Evolutionary conservation across 2,113 vertebrate genomes (phyloP), one percentile per base, ranked within the genome.

Genomic region (Toxotes chatareus): DNA sequence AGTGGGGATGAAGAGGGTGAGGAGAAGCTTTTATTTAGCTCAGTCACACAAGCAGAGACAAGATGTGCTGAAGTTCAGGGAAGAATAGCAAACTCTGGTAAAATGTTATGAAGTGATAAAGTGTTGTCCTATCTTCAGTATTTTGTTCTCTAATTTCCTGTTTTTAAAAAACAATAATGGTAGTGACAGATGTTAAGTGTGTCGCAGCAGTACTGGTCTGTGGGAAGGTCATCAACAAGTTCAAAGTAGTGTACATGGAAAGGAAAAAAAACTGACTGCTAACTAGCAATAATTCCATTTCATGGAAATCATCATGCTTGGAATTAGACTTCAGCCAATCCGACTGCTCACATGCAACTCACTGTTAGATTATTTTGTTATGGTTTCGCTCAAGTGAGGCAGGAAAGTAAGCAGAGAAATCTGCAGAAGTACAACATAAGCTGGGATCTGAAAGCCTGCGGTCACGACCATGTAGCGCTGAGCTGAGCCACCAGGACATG

Each of bases 331-430:
- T 85, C 11, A 34, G 49, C 74, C 73, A 73, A 73, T 82, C 75
- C 16, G 27, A 70, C 66, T n/a, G 73, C 83, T 76, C 51, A 47
- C 60, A 62, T 79, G 36, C 47, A 72, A 79, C 73, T 82, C 11
- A 7, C 71, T 71, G 61, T 82, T 59, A 4, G 11, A 67, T 55
- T 70, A 85, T 82, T 87, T 90, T 82, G 79, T 87, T 85, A 84
- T 86, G 71, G 85, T 82, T 90, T 82, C 11, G 56, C 66, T 83
- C 79, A 86, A 93, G 66, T 72, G 83, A 90, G 63, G 69, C 82
- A 80, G 84, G 72, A 83, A 91, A 91, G 76, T 78, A 84, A 87
- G 83, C 88, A 82, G 80, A 77, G 69, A 89, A 88, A 88, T 85
- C 80, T 84, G 75, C 77, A 67, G 57, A 86, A 90, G 86, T 83